Conservation (phyloP, 2,888 invertebrate genomes). For the Ichneumoninae sp. region DNA sequence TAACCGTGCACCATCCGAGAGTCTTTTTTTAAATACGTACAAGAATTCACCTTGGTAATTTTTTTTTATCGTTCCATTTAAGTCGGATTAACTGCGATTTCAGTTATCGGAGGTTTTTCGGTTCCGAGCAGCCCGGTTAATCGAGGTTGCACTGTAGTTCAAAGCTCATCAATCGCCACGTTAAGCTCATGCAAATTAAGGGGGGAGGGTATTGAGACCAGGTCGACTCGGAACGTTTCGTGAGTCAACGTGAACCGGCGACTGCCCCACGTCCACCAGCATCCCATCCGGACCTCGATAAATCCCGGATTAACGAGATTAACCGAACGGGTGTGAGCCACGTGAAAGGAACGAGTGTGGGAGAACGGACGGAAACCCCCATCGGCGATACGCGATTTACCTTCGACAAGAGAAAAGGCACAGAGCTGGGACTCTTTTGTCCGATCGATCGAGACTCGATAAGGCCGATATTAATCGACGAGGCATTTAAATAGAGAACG, state of each 20-base stretch:
- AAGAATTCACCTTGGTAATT: no score
- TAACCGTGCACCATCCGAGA: no score
- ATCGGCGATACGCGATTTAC: not conserved
- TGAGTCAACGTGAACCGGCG: conserved; percentile 36
- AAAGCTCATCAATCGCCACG: conserved; percentile 56
- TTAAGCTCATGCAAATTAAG: conserved; percentile 67
- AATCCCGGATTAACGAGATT: conserved; percentile 69
- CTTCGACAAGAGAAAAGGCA: not conserved
- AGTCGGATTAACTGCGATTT: no score
- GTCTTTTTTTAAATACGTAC: no score
- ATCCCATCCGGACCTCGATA: conserved; percentile 44
- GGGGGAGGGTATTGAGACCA: not conserved
- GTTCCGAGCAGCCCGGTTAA: not conserved
- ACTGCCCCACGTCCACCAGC: not conserved
- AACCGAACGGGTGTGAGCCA: conserved; percentile 17
- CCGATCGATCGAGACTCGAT: not conserved
- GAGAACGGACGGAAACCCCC: conserved; percentile 3
- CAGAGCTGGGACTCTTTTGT: not conserved
- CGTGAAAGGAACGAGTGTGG: conserved; percentile 31
- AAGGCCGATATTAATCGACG: not conserved
- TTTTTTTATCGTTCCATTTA: no score
- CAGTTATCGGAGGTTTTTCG: not conserved
- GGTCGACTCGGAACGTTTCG: conserved; percentile 29
- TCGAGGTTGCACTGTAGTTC: conserved; percentile 27
- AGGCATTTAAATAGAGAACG: not conserved